These are phyloP conservation scores for Morinoia aosen DNA, from an alignment of 2,888 invertebrate genomes.

Conservation along the genomic window DNA sequence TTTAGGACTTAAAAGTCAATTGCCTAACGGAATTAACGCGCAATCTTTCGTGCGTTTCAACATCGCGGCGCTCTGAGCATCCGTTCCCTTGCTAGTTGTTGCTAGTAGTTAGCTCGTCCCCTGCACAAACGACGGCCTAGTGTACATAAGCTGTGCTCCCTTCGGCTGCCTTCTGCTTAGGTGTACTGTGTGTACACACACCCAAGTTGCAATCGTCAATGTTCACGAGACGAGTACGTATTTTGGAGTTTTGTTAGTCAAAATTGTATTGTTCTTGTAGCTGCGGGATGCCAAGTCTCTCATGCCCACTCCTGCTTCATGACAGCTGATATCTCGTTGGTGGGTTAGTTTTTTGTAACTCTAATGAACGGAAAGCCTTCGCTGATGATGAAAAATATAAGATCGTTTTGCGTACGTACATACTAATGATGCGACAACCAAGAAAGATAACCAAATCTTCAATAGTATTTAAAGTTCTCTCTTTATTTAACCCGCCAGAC, in stretches of 20 bases:
- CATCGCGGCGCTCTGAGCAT: no score
- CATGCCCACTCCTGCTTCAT: background rate
- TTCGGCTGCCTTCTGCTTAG: conserved; percentile 3
- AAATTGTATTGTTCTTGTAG: background rate
- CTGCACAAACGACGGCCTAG: background rate
- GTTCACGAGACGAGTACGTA: background rate
- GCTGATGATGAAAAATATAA: background rate
- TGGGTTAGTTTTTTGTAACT: background rate
- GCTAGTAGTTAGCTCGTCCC: background rate
- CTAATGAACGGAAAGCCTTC: background rate
- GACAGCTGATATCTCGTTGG: background rate
- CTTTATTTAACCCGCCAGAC: no score
- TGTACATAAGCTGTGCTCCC: background rate
- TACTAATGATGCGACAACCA: background rate
- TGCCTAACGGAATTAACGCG: no score
- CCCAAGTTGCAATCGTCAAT: background rate
- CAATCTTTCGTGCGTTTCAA: background rate
- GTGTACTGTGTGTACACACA: background rate
- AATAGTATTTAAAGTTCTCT: background rate
- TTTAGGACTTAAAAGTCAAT: no score
- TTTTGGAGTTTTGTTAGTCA: background rate
- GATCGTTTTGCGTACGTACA: background rate
- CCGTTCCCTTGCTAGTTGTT: background rate
- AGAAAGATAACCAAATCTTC: background rate
- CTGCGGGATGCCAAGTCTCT: background rate